Evolutionary conservation across 2,113 vertebrate genomes (phyloP), one percentile per base, ranked within the genome.

Genomic region (Dipodomys ordii): DNA sequence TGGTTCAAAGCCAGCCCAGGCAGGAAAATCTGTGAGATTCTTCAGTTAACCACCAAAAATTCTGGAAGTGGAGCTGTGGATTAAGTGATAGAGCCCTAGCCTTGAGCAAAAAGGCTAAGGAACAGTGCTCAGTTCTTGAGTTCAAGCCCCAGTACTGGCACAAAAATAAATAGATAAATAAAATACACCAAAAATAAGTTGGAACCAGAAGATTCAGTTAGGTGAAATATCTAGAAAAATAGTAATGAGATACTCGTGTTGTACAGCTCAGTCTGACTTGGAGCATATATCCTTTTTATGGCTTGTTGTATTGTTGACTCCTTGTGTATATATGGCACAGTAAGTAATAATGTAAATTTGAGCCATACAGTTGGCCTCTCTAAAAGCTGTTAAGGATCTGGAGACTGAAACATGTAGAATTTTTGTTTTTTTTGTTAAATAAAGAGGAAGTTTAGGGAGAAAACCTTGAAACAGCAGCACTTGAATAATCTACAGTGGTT

Each of bases 341-440:
- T 77, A 60, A 44, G 53, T 78, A 22, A 22, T 73, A 44, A 78
- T 60, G 20, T 32, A 53, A 53, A 62, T 67, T 72, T 35, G 67
- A 39, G 23, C n/a, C 4, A 4, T 92, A 62, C 35, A 68, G 57
- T 27, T 46, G 88, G 65, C 65, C 15, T 39, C 78, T 64, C n/a
- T 3, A 27, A 53, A 74, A 86, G 23, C 49, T 72, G 3, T 65
- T 64, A 67, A 79, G 44, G 79, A 62, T 39, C 76, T 16, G 16
- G 69, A 83, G 71, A 76, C 73, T 80, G 82, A 87, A 27, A 67
- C 25, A 35, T 35, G 23, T 39, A 57, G 10, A 13, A 39, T 39
- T 39, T 39, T 57, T 91, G n/a, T n/a, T 91, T 18, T 93, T 18
- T 92, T 57, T 60, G 53, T 73, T 80, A 68, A 89, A 39, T 7